These are phyloP conservation scores for Perithous albicinctus DNA, from an alignment of 2,888 invertebrate genomes.

Conservation along the genomic window DNA sequence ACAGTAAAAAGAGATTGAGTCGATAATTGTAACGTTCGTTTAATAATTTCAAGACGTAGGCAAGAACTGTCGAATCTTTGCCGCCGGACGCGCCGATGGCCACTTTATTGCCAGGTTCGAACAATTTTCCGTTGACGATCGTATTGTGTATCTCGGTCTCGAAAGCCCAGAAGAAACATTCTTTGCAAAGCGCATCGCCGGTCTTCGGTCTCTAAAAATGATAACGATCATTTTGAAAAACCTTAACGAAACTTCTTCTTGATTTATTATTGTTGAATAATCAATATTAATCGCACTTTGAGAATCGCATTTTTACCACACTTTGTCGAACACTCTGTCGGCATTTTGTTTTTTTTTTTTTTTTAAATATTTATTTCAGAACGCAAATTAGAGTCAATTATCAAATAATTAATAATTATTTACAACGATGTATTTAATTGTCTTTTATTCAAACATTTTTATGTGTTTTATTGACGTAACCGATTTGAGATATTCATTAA, in stretches of 20 bases:
- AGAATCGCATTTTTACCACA: slow-evolving; percentile 92
- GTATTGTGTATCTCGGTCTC: slow-evolving; percentile 98
- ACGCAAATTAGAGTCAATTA: too few species aligned
- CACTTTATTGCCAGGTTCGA: slow-evolving; percentile 93
- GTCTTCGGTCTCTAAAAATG: slow-evolving; percentile 93
- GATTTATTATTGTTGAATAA: too few species aligned
- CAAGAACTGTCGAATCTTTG: slow-evolving; percentile 99
- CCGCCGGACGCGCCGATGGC: slow-evolving; percentile 98
- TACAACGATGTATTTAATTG: neutral
- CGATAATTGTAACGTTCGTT: slow-evolving; percentile 97
- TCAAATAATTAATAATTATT: neutral
- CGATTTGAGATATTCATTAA: neutral
- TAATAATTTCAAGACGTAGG: slow-evolving; percentile 95
- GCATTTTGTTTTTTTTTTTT: slow-evolving; percentile 86
- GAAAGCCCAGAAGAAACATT: slow-evolving; percentile 97
- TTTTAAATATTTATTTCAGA: too few species aligned
- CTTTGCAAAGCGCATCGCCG: slow-evolving; percentile 95
- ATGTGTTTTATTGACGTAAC: neutral
- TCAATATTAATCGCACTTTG: slow-evolving; percentile 87
- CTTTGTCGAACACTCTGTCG: slow-evolving; percentile 88
- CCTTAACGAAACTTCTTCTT: too few species aligned
- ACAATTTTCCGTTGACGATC: slow-evolving; percentile 92
- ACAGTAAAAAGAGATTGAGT: slow-evolving; percentile 94
- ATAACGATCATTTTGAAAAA: neutral
- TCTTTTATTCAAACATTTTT: neutral